A percentile compares a stretch with the other conserved stretches of the same genome.
These are phyloP conservation scores for Myanophis thanlyinensis DNA, from an alignment of 2,113 vertebrate species.

Conservation along the genomic window DNA sequence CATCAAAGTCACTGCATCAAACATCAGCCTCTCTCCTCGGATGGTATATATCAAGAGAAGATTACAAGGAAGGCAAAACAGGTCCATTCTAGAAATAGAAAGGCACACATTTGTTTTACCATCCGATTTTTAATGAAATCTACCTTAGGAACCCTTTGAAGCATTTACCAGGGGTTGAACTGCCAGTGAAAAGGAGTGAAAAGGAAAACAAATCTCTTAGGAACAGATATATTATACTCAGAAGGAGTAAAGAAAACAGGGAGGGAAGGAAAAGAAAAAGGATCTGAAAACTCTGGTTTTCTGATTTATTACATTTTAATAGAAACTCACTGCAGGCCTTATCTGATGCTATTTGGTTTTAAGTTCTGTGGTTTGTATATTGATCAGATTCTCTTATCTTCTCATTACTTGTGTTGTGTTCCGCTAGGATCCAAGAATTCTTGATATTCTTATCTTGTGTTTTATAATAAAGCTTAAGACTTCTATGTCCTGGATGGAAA, in stretches of 20 bases:
- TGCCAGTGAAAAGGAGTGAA: background rate
- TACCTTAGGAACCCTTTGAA: background rate
- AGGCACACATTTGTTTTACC: background rate
- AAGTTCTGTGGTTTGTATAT: slow-evolving; percentile 63
- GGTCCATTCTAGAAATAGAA: too few relatives aligned
- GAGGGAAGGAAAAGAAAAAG: slow-evolving; percentile 14
- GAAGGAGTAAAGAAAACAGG: slow-evolving; percentile 35
- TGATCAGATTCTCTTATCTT: slow-evolving; percentile 79
- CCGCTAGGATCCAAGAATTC: slow-evolving; percentile 63
- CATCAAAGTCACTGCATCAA: background rate
- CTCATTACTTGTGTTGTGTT: slow-evolving; percentile 70
- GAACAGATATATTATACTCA: slow-evolving; percentile 37
- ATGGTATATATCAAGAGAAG: background rate
- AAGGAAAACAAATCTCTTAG: background rate
- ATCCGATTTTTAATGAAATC: background rate
- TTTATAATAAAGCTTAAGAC: slow-evolving; percentile 77
- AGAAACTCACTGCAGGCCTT: slow-evolving; percentile 70
- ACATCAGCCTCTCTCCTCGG: background rate
- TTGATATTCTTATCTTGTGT: slow-evolving; percentile 75
- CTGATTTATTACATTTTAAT: slow-evolving; percentile 79
- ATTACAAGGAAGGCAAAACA: background rate
- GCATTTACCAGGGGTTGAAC: background rate
- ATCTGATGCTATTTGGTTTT: slow-evolving; percentile 76
- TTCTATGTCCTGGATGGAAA: slow-evolving; percentile 57
- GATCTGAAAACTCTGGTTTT: slow-evolving; percentile 53